Evolutionary conservation across 2,113 vertebrate species (phyloP).

Genomic region (Dipodomys spectabilis): DNA sequence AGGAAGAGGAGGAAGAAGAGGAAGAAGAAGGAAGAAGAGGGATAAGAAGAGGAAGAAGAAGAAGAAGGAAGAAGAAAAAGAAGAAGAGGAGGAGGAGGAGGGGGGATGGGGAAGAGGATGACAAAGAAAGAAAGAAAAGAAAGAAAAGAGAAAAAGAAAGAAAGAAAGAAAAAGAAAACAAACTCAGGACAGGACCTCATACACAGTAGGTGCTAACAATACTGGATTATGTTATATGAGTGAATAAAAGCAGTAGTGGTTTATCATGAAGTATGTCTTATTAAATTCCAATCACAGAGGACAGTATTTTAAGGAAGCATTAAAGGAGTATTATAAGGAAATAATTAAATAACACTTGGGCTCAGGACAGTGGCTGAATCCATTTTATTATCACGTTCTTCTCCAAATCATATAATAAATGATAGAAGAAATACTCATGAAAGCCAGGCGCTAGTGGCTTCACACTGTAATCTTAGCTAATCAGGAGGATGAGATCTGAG

Average conservation of each 20-base stretch:
- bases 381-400: neutral
- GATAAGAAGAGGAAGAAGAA: too few relatives aligned
- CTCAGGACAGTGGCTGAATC: neutral
- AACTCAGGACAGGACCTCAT: slow-evolving; percentile 9
- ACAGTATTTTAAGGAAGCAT: neutral
- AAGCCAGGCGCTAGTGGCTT: too few relatives aligned
- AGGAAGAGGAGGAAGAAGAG: too few relatives aligned
- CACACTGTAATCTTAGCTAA: too few relatives aligned
- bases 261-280: slow-evolving; percentile 25
- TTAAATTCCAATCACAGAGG: slow-evolving; percentile 56
- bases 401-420: neutral
- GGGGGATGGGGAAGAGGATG: too few relatives aligned
- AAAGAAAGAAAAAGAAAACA: neutral
- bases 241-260: slow-evolving; percentile 8
- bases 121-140: too few relatives aligned
- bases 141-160: too few relatives aligned
- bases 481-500: too few relatives aligned
- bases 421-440: neutral
- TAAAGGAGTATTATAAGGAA: neutral
- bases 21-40: too few relatives aligned
- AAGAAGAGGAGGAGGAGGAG: too few relatives aligned
- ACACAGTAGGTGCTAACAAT: neutral
- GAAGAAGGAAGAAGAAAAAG: too few relatives aligned
- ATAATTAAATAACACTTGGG: neutral
- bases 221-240: neutral